phyloP scores from a whole-genome alignment of 2,113 vertebrate genomes.

The Rhea americana region DNA sequence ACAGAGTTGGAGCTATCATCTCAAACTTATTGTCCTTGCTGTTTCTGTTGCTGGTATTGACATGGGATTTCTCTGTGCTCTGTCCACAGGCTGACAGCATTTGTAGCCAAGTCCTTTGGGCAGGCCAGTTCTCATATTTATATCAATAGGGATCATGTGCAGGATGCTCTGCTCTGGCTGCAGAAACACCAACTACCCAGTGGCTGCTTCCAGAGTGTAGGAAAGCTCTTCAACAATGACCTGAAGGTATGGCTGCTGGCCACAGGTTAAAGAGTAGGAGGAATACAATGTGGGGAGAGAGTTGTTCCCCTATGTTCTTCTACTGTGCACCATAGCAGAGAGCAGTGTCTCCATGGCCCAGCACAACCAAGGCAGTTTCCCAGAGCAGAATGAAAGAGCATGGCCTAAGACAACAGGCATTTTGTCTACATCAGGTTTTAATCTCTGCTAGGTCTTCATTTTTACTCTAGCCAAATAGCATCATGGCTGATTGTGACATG shows the following conservation, averaged over 20 bases:
- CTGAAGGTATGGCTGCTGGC: conserved; percentile 76
- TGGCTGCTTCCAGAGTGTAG: conserved; percentile 79
- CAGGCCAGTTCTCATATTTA: conserved; percentile 74
- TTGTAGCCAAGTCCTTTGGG: conserved; percentile 78
- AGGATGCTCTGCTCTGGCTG: conserved; percentile 71
- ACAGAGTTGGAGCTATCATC: not conserved
- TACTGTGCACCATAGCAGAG: not conserved
- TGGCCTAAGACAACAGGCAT: not conserved
- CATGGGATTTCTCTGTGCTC: not conserved
- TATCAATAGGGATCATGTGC: conserved; percentile 61
- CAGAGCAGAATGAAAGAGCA: not conserved
- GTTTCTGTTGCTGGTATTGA: not conserved
- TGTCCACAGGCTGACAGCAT: conserved; percentile 82
- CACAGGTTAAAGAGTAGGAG: not conserved
- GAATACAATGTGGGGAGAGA: not conserved
- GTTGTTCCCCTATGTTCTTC: not conserved
- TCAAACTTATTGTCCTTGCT: not conserved
- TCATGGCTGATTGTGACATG: not conserved
- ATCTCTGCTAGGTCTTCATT: not conserved
- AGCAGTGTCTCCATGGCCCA: not conserved
- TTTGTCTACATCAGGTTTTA: not conserved
- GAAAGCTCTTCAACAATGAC: conserved; percentile 80
- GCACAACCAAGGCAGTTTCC: not conserved
- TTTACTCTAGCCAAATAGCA: not conserved
- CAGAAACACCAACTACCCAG: conserved; percentile 57